Evolutionary conservation across 2,113 vertebrate species (phyloP).

Genomic region (Craseonycteris thonglongyai): DNA sequence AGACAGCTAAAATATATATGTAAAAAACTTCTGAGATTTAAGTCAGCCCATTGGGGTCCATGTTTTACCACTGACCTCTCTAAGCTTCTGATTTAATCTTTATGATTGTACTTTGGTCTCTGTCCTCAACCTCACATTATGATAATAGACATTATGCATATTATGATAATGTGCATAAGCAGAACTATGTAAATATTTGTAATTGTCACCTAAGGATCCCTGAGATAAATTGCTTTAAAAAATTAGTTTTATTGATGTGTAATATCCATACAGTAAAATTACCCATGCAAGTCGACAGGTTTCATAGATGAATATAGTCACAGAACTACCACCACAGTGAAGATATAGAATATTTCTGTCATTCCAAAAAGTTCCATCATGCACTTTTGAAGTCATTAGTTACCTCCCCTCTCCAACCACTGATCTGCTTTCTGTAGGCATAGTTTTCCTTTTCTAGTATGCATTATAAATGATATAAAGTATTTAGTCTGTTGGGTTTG

Average conservation of each 20-base stretch:
- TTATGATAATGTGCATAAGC: background rate
- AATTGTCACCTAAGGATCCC: background rate
- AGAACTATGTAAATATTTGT: background rate
- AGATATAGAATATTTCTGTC: background rate
- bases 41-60: background rate
- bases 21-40: background rate
- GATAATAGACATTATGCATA: background rate
- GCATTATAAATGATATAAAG: background rate
- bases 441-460: background rate
- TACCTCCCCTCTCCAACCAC: background rate
- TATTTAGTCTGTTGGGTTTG: background rate
- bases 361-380: background rate
- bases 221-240: background rate
- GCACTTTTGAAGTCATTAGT: background rate
- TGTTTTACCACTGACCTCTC: background rate
- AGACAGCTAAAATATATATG: background rate
- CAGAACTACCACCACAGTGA: background rate
- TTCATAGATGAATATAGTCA: background rate
- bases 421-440: background rate
- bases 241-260: background rate
- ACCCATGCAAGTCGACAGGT: background rate
- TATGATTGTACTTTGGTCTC: background rate
- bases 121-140: background rate
- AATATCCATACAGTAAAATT: background rate
- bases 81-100: background rate